Evolutionary conservation across 1,140 invertebrate genomes (phyloP).

Genomic region (Homalodisca vitripennis): DNA sequence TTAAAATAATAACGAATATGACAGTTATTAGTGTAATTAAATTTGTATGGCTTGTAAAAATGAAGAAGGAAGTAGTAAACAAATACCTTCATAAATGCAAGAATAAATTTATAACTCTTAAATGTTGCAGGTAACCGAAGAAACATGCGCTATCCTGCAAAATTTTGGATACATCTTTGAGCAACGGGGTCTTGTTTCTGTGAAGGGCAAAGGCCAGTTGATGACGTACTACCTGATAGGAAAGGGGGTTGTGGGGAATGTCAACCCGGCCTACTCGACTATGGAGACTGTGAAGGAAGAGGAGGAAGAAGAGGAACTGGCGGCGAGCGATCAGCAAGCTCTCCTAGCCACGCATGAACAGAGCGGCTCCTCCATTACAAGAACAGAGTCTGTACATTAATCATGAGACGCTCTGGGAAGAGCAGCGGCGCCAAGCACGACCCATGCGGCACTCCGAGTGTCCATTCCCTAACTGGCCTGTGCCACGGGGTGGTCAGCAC

Average conservation of each 20-base stretch:
- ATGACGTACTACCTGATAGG: constrained; percentile 91
- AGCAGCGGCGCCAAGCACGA: not conserved
- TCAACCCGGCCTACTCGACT: constrained; percentile 14
- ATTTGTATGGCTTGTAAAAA: too few relatives aligned
- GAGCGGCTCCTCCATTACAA: not conserved
- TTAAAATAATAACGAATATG: too few relatives aligned
- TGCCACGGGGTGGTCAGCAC: too few relatives aligned
- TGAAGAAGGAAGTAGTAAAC: too few relatives aligned
- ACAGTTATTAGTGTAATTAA: too few relatives aligned
- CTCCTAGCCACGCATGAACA: constrained; percentile 2
- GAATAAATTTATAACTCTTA: too few relatives aligned
- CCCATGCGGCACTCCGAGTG: not conserved
- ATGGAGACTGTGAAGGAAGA: constrained; percentile 42
- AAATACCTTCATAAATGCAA: too few relatives aligned
- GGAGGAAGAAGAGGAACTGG: constrained; percentile 42
- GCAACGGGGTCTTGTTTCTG: constrained; percentile 85
- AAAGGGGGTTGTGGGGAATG: constrained; percentile 47
- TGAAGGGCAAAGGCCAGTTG: constrained; percentile 94
- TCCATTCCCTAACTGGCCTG: too few relatives aligned
- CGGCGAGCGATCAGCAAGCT: constrained; percentile 25
- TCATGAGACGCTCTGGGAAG: not conserved
- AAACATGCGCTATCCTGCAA: constrained; percentile 83
- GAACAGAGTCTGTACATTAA: constrained; percentile 11
- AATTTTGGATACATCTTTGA: constrained; percentile 88
- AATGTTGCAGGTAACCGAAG: constrained; percentile 78